A percentile compares a stretch with the other conserved stretches of the same genome.
Conservation (phyloP, 2,888 invertebrate genomes). For the Scaptomyza caliginosa region DNA sequence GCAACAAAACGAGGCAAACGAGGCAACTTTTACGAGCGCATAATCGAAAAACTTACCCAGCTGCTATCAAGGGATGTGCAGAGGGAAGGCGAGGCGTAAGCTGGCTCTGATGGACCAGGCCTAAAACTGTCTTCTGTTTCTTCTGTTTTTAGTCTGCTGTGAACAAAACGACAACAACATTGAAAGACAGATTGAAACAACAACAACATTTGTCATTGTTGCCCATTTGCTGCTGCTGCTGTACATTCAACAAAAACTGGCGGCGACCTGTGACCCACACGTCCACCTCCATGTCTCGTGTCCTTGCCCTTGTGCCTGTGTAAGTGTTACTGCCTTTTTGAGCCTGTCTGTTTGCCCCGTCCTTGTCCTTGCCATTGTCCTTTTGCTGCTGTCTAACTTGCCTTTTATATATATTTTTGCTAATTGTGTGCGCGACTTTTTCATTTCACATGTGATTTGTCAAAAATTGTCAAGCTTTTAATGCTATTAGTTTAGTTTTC, state of each 20-base stretch:
- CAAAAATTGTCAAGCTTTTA: no score
- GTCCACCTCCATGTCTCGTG: conserved; percentile 10
- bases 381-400: conserved; percentile 19
- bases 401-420: conserved; percentile 14
- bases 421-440: conserved; percentile 65
- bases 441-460: conserved; percentile 26
- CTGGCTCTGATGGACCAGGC: conserved; percentile 28
- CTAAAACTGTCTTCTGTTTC: conserved; percentile 48
- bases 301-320: conserved; percentile 14
- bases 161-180: conserved; percentile 17
- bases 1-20: conserved; percentile 51
- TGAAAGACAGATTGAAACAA: background rate
- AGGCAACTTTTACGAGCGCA: conserved; percentile 75
- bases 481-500: no score
- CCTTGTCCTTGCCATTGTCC: conserved; percentile 6
- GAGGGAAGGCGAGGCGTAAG: background rate
- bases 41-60: conserved; percentile 72
- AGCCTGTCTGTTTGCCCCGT: background rate
- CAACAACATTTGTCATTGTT: conserved; percentile 45
- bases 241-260: conserved; percentile 46
- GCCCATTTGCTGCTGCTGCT: conserved; percentile 36
- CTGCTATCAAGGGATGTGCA: background rate
- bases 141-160: conserved; percentile 38
- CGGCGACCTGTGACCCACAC: conserved; percentile 22
- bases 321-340: background rate